Base-by-base conservation (phyloP, 1,140 invertebrate genomes). In the Drosophila bocki region DNA sequence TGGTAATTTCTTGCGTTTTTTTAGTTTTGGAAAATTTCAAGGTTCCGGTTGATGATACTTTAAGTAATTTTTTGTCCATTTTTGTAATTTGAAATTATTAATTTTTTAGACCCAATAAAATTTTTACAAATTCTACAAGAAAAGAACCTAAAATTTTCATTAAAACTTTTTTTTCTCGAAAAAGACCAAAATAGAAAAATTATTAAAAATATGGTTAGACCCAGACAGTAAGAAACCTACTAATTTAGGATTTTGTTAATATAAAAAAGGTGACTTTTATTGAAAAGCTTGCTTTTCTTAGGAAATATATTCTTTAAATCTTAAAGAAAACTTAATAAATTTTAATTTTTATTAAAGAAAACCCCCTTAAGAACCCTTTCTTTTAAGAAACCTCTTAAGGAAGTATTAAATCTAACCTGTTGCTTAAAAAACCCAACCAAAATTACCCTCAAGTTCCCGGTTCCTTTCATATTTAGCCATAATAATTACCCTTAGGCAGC, bases 401-500 rank as follows among this genome's bases (percentile, higher is more conserved):
- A 1, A 9, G 17, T 35, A 13, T 4, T 4, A 57, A 19, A 29
- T 15, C 0, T 4, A 32, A 63, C n/a, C n/a, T 22, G 13, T 44
- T 65, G 22, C 8, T 32, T 11, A 12, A 7, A 62, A 62, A n/a
- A 17, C 13, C 26, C 17, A 42, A 22, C 4, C 7, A 1, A 26
- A 33, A 39, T 6, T 11, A 15, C 6, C 62, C 57, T 12, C 29
- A 26, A 37, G 44, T 33, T 50, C 7, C 39, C 15, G 11, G 15
- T 64, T 17, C 12, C 45, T 35, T 44, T 13, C 26, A 50, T 37
- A 42, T 42, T 42, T 22, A 70, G 37, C 37, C 45, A 44, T 70
- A 67, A 59, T 42, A 72, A 72, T 72, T 58, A 72, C 65, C 51
- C 47, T 42, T 71, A 2, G 37, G 44, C 29, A n/a, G 41, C 67